A percentile compares a stretch with the other conserved stretches of the same genome.
Evolutionary conservation across 2,797 vertebrate genomes (phyloP).

Genomic region (Potorous gilbertii): DNA sequence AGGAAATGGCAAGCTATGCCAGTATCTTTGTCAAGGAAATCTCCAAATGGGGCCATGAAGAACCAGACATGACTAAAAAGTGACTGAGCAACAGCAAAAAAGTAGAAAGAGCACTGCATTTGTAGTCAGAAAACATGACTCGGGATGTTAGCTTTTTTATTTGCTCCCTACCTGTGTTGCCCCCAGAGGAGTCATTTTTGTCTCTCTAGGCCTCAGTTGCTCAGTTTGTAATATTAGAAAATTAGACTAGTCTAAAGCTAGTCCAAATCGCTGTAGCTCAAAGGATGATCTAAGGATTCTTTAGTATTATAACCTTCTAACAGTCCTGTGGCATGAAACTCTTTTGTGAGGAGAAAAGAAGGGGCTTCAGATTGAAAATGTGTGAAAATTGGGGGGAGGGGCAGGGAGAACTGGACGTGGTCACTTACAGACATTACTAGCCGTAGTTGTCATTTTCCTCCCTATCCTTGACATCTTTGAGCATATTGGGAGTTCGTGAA

Average conservation of each 20-base stretch:
- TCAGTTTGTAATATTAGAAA: background rate
- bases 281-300: background rate
- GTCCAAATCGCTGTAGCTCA: background rate
- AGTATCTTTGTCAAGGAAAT: background rate
- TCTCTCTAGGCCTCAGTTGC: background rate
- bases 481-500: background rate
- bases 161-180: background rate
- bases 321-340: background rate
- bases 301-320: background rate
- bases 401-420: background rate
- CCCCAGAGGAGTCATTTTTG: background rate
- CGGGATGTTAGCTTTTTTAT: background rate
- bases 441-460: background rate
- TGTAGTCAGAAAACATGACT: background rate
- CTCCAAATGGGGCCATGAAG: background rate
- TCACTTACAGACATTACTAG: background rate
- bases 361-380: background rate
- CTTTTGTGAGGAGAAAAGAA: background rate
- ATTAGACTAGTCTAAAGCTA: background rate
- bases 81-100: background rate
- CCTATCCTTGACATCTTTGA: background rate
- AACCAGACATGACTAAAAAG: background rate
- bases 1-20: background rate
- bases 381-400: background rate
- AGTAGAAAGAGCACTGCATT: background rate